These are phyloP conservation scores for Octodonta nipae DNA, from an alignment of 2,888 invertebrate species.

Conservation along the genomic window DNA sequence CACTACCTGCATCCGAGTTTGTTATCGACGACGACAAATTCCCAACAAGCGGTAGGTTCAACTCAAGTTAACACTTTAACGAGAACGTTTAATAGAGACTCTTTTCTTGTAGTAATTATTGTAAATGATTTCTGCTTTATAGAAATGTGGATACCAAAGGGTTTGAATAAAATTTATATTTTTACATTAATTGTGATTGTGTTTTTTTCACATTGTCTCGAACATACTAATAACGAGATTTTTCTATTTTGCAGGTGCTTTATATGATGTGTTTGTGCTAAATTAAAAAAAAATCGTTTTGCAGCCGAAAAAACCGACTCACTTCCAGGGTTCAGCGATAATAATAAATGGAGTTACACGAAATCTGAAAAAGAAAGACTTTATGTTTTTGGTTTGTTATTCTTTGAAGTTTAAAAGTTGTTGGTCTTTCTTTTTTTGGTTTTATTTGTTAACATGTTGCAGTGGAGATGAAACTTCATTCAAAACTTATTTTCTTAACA, in stretches of 20 bases:
- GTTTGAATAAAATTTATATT: conserved; percentile 36
- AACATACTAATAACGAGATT: conserved; percentile 26
- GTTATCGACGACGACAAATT: conserved; percentile 41
- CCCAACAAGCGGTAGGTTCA: conserved; percentile 52
- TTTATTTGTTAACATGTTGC: no score
- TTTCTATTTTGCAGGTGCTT: conserved; percentile 30
- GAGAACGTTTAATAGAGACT: conserved; percentile 15
- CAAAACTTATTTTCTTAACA: no score
- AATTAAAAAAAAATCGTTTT: no score
- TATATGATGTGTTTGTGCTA: conserved; percentile 11
- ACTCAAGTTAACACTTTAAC: conserved; percentile 19
- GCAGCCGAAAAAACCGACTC: no score
- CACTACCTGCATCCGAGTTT: conserved; percentile 79
- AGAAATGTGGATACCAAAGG: conserved; percentile 12
- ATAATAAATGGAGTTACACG: no score
- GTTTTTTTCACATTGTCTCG: conserved; percentile 19
- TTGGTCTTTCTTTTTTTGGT: no score
- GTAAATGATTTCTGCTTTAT: conserved; percentile 12
- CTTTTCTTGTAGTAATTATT: conserved; percentile 17
- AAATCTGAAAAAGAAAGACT: no score
- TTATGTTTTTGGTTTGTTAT: no score
- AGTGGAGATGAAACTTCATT: no score
- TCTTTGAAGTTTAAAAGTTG: no score
- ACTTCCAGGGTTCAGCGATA: no score
- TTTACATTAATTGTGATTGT: conserved; percentile 11